phyloP scores from a whole-genome alignment of 1,140 invertebrate species.

The Caenorhabditis briggsae region DNA sequence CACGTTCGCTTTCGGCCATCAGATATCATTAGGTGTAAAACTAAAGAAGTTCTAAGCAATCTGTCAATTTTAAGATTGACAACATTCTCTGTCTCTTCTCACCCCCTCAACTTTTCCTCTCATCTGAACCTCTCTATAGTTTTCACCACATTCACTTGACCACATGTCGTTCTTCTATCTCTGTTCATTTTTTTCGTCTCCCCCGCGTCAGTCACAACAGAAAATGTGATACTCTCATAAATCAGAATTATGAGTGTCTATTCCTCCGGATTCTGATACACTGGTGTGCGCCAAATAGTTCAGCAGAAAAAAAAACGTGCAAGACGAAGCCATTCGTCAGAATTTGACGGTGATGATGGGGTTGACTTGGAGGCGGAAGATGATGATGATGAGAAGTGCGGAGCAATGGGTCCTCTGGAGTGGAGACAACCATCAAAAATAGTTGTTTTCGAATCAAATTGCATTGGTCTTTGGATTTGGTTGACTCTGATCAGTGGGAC shows the following conservation, averaged over 20 bases:
- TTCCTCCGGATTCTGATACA: no score
- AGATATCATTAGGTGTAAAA: constrained; percentile 23
- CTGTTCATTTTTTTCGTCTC: background rate
- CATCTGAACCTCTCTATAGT: constrained; percentile 7
- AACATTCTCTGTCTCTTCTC: background rate
- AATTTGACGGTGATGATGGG: constrained; percentile 18
- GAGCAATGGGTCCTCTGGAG: background rate
- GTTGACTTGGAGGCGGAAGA: background rate
- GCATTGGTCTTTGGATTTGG: background rate
- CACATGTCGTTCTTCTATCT: background rate
- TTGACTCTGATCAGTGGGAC: background rate
- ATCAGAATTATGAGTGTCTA: background rate
- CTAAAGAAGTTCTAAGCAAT: constrained; percentile 34
- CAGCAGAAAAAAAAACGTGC: no score
- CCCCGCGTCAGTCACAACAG: background rate
- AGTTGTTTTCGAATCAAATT: constrained; percentile 4
- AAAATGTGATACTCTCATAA: background rate
- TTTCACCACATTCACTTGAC: constrained; percentile 22
- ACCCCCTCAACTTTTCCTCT: background rate
- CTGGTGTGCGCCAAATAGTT: background rate
- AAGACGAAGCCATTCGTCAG: constrained; percentile 14
- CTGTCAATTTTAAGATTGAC: constrained; percentile 35
- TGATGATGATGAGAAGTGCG: background rate
- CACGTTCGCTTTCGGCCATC: background rate
- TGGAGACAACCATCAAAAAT: constrained; percentile 4